These are phyloP conservation scores for Rhopalosiphum padi DNA, from an alignment of 1,140 invertebrate genomes.

Conservation along the genomic window DNA sequence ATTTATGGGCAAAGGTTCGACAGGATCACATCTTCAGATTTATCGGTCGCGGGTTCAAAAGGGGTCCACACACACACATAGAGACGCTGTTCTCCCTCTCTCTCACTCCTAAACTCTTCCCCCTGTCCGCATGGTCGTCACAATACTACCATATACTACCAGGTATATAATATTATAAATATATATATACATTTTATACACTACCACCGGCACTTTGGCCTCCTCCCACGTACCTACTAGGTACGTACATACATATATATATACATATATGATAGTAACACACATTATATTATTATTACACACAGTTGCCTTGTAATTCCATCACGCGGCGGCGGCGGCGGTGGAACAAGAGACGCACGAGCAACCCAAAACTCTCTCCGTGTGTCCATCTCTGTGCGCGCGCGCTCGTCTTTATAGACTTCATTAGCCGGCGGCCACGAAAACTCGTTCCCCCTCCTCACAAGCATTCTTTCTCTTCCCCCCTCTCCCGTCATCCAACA, in stretches of 20 bases:
- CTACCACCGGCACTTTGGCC: constrained; percentile 1
- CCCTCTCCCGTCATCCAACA: no score
- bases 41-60: constrained; percentile 54
- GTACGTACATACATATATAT: neutral
- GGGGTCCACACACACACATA: constrained; percentile 10
- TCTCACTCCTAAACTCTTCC: neutral
- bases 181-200: neutral
- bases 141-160: constrained; percentile 23
- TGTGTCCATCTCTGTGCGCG: constrained; percentile 1
- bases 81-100: neutral
- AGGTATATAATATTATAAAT: neutral
- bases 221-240: constrained; percentile 37
- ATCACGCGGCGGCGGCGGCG: neutral
- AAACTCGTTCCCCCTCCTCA: constrained; percentile 36
- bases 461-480: neutral
- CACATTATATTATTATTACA: constrained; percentile 38
- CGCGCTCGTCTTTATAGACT: constrained; percentile 37
- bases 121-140: neutral
- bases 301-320: constrained; percentile 43
- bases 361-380: constrained; percentile 35
- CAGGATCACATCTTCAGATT: constrained; percentile 57
- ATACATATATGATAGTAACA: neutral
- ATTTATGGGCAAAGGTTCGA: constrained; percentile 57
- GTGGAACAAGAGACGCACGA: constrained; percentile 19
- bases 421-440: constrained; percentile 49